phyloP scores from a whole-genome alignment of 2,113 vertebrate genomes.

The Aphyosemion australe region DNA sequence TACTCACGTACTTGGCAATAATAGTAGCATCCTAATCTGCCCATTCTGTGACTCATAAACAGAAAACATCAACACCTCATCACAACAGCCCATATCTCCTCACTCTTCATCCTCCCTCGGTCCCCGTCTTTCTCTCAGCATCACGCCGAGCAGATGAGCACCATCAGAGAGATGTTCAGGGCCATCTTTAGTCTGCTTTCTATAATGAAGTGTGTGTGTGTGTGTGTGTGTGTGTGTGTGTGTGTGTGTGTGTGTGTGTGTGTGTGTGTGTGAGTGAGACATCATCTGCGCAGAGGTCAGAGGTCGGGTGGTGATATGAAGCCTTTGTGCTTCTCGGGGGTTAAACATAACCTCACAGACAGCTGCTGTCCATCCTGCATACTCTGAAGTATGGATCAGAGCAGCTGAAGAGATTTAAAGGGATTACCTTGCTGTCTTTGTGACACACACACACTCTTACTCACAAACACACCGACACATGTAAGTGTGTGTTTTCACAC shows the following conservation, averaged over 20 bases:
- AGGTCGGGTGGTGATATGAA: slow-evolving; percentile 43
- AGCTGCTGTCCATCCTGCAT: slow-evolving; percentile 56
- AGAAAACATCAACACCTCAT: slow-evolving; percentile 18
- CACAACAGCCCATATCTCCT: slow-evolving; percentile 35
- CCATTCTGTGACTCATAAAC: slow-evolving; percentile 14
- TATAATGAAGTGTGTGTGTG: slow-evolving; percentile 23
- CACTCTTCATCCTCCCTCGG: slow-evolving; percentile 34
- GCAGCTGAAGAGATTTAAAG: slow-evolving; percentile 57
- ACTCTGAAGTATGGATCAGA: slow-evolving; percentile 53
- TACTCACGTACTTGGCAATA: no score
- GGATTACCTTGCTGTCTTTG: slow-evolving; percentile 44
- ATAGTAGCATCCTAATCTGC: neutral
- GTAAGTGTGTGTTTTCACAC: neutral
- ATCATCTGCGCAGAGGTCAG: slow-evolving; percentile 38
- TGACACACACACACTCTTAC: slow-evolving; percentile 3
- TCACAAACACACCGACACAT: slow-evolving; percentile 4
- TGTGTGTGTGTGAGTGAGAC: slow-evolving; percentile 26
- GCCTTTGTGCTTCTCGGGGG: slow-evolving; percentile 25
- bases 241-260: slow-evolving; percentile 17
- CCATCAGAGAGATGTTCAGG: neutral
- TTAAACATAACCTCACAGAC: slow-evolving; percentile 45
- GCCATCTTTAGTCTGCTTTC: slow-evolving; percentile 28
- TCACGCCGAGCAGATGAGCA: slow-evolving; percentile 17
- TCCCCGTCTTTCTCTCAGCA: slow-evolving; percentile 23
- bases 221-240: slow-evolving; percentile 17